Base-by-base conservation (phyloP, 2,888 invertebrate species). In the Tipula confusa region DNA sequence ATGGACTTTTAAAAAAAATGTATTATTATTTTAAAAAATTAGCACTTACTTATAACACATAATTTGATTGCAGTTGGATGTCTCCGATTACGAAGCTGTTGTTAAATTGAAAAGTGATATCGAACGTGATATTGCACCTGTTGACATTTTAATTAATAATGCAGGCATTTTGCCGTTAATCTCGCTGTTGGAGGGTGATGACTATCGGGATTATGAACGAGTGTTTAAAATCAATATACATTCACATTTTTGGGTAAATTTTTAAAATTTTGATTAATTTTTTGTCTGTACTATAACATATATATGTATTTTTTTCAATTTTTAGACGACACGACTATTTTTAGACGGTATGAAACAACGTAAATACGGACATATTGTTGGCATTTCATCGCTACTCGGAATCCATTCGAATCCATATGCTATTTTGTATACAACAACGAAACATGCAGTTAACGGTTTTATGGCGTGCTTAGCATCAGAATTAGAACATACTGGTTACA, bases 101-200 rank as follows among this genome's bases (percentile, higher is more conserved):
- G 79, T 82, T 18, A 81, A 84, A 43, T 80, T 84, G 24, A 82
- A 83, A 79, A 33, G 79, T 15, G 64, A 83, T 9, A 82, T 86
- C 3, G 83, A 28, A 18, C 38, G 84, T 0, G 84, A 84, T 29
- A 15, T 85, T 15, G 86, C 86, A 2, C 85, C 85, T 0, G 86
- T 87, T 9, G 86, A 87, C 83, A 85, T 87, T 13, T 83, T 87
- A 33, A 85, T 87, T 13, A 86, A 87, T 84, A 87, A 87, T 84
- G 87, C 87, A 1, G 87, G 87, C 0, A 85, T 87, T 29, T 86
- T 87, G 7, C 85, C 85, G 7, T 84, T 85, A 5, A 84, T 86
- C 18, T 80, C 83, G 15, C 82, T 86, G 7, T 83, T 86, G n/a
- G 84, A 85, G 2, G 85, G 84, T 9, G 83, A 86, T 0, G 85